Conservation (phyloP, 2,113 vertebrate species). For the Ceratotherium simum region DNA sequence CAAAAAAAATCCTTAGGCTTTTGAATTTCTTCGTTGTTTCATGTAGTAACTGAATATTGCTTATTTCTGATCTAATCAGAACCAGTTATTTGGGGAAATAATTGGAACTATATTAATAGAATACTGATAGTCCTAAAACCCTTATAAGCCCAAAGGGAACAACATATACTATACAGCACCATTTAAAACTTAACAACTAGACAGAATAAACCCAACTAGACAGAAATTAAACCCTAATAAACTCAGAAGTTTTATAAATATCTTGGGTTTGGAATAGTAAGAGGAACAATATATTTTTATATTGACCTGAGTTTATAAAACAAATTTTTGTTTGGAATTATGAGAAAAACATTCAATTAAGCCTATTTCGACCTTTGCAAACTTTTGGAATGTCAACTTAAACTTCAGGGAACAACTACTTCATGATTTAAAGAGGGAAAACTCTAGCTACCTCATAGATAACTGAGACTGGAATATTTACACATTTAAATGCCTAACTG, state of each 20-base stretch:
- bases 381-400: background rate
- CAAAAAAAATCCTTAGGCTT: conserved; percentile 12
- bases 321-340: conserved; percentile 26
- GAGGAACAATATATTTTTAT: conserved; percentile 25
- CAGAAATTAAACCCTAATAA: conserved; percentile 34
- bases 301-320: background rate
- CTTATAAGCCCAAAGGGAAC: background rate
- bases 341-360: background rate
- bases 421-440: conserved; percentile 59
- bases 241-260: conserved; percentile 18
- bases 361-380: background rate
- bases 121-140: background rate
- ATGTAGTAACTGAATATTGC: conserved; percentile 1
- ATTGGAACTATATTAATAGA: background rate
- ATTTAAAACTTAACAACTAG: conserved; percentile 44
- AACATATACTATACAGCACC: background rate
- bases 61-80: conserved; percentile 56
- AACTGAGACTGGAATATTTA: conserved; percentile 58
- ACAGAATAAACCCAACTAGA: background rate
- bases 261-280: background rate
- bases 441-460: conserved; percentile 11
- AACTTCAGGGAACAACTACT: background rate
- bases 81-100: conserved; percentile 31
- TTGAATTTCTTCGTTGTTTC: conserved; percentile 13
- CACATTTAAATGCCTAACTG: conserved; percentile 68